These are phyloP conservation scores for Bellardia pandia DNA, from an alignment of 2,888 invertebrate species.

Conservation along the genomic window DNA sequence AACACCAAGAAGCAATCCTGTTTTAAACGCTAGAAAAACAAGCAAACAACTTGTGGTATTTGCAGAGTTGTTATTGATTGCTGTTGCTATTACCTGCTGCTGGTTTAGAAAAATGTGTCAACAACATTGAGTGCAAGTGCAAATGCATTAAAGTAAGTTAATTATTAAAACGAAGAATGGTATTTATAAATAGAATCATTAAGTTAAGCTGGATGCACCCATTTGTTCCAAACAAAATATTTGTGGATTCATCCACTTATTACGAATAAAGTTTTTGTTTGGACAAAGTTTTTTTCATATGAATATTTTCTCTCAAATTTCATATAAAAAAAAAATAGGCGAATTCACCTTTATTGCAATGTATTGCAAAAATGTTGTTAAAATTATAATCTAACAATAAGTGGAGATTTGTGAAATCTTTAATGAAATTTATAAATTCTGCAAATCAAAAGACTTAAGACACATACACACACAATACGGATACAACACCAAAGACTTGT, in stretches of 20 bases:
- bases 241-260: no score
- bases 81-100: conserved; percentile 1
- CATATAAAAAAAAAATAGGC: no score
- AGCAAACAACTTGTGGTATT: neutral
- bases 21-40: conserved; percentile 10
- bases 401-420: neutral
- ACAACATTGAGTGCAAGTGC: conserved; percentile 55
- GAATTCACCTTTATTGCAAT: no score
- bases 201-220: no score
- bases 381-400: no score
- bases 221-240: no score
- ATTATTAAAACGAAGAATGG: neutral
- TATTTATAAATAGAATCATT: neutral
- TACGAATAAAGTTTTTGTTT: no score
- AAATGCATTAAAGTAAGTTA: conserved; percentile 64
- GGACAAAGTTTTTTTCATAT: no score
- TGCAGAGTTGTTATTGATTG: neutral
- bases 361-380: no score
- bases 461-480: conserved; percentile 30
- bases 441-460: conserved; percentile 22
- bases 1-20: conserved; percentile 18
- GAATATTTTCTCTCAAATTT: no score
- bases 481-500: neutral
- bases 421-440: neutral
- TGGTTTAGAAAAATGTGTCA: conserved; percentile 66